phyloP scores from a whole-genome alignment of 1,140 invertebrate genomes.

The Megalonaias nervosa region DNA sequence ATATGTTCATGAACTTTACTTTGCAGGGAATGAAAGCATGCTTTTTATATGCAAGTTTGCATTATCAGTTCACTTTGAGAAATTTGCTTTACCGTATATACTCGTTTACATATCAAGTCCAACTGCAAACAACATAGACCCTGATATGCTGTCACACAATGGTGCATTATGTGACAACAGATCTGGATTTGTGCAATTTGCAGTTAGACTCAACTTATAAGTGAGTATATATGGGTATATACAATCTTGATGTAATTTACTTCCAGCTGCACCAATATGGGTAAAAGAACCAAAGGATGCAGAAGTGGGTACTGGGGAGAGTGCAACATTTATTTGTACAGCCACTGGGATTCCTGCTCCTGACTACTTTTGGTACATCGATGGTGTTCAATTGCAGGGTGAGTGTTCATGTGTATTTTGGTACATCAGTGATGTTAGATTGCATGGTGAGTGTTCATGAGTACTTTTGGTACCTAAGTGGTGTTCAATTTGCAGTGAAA shows the following conservation, averaged over 20 bases:
- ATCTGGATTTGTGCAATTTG: too few species aligned
- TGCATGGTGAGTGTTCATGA: constrained; percentile 77
- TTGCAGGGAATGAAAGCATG: too few species aligned
- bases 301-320: constrained; percentile 93
- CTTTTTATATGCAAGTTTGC: background rate
- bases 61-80: background rate
- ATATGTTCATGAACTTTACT: too few species aligned
- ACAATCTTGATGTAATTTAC: background rate
- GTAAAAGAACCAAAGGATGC: constrained; percentile 88
- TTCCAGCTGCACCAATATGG: constrained; percentile 80
- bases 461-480: constrained; percentile 97
- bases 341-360: constrained; percentile 92
- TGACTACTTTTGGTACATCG: constrained; percentile 94
- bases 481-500: constrained; percentile 76
- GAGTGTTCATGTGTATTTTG: constrained; percentile 74
- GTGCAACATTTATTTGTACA: constrained; percentile 87
- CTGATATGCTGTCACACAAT: too few species aligned
- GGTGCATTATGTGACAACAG: background rate
- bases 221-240: too few species aligned
- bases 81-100: too few species aligned
- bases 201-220: too few species aligned
- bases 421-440: constrained; percentile 95
- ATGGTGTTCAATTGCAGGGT: constrained; percentile 82
- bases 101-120: background rate
- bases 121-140: too few species aligned